Evolutionary conservation across 2,888 invertebrate species (phyloP), one percentile per base, ranked within the genome.

Genomic region (Cistogaster globosa): DNA sequence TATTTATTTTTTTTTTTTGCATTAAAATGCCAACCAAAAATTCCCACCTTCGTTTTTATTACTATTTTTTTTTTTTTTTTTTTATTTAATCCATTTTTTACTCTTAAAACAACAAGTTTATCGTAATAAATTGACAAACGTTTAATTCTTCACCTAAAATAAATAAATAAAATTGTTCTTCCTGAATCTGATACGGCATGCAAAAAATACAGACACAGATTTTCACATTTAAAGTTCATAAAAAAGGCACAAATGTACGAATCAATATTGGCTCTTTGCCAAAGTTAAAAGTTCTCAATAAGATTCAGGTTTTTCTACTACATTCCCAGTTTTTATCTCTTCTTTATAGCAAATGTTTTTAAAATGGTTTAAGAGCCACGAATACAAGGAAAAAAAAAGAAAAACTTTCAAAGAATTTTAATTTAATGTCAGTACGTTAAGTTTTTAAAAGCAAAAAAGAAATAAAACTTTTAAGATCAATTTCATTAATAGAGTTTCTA

Each of bases 401-500:
- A 48, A 60, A 53, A 48, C 32, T 32, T 2, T 32, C 32, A 53
- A 62, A 51, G 48, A 75, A 69, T 81, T 75, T 75, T 69, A 75
- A 75, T 81, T 68, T 75, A 55, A 63, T 75, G 72, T 67, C 60
- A 81, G 74, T 79, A 53, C 65, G 65, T 80, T 74, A 74, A 74
- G 72, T 57, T 74, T 16, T 14, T 36, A 0, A 48, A 32, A 22
- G 22, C 62, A 36, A 20, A 45, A 69, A 32, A 55, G 55, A 60
- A 26, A 36, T 22, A 69, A 75, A 81, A 81, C 68, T 81, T 81
- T 81, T 81, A 69, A 62, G 69, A 81, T 75, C 80, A 81, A 81
- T 81, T 81, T 81, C 62, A 68, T 68, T 81, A 74, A 81, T 75
- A 68, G 68, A 81, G 68, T 75, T 60, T 74, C 51, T 20, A 45